These are phyloP conservation scores for Onchidella celtica DNA, from an alignment of 2,888 invertebrate species.

Conservation along the genomic window DNA sequence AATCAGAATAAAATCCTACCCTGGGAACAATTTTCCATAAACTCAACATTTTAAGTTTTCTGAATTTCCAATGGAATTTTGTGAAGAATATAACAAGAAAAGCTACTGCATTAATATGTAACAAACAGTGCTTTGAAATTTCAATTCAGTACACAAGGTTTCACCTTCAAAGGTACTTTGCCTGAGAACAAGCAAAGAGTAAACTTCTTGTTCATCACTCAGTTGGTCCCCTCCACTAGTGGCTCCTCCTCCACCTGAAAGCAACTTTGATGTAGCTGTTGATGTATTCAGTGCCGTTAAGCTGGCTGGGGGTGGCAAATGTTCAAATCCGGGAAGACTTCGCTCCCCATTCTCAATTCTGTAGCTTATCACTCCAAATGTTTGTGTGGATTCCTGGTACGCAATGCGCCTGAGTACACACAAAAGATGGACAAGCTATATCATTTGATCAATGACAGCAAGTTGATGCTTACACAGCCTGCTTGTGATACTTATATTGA, in stretches of 20 bases:
- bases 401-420: conserved; percentile 87
- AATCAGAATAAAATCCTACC: too few species aligned
- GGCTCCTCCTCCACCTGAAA: conserved; percentile 64
- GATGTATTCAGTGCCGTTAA: conserved; percentile 82
- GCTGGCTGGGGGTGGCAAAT: conserved; percentile 87
- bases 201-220: conserved; percentile 91
- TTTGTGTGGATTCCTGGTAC: conserved; percentile 89
- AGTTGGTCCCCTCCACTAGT: conserved; percentile 67
- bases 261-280: conserved; percentile 36
- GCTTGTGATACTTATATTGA: too few species aligned
- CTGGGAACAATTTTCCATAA: too few species aligned
- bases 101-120: too few species aligned
- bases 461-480: too few species aligned
- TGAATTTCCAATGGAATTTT: too few species aligned
- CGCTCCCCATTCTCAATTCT: conserved; percentile 89
- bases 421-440: too few species aligned
- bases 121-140: too few species aligned
- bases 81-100: too few species aligned
- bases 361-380: conserved; percentile 95
- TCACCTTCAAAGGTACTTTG: conserved; percentile 96
- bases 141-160: too few species aligned
- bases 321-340: conserved; percentile 77
- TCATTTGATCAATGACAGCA: too few species aligned
- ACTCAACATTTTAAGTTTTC: too few species aligned
- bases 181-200: conserved; percentile 92